phyloP scores from a whole-genome alignment of 2,797 vertebrate species.

The Crocidura indochinensis region DNA sequence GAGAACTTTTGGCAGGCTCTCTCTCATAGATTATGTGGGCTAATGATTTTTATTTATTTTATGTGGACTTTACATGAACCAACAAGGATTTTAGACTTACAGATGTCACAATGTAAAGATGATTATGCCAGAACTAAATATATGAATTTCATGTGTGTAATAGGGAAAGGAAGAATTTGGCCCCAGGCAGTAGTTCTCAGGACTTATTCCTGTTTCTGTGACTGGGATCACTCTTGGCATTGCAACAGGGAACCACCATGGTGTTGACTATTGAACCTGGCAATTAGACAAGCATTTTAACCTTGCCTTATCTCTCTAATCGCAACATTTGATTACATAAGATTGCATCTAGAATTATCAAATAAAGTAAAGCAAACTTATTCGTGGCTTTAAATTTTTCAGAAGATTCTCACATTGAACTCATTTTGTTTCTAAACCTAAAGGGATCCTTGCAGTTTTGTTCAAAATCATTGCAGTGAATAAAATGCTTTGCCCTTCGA shows the following conservation, averaged over 20 bases:
- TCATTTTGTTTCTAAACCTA: conserved; percentile 20
- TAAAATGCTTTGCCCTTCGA: conserved; percentile 79
- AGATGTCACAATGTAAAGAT: conserved; percentile 19
- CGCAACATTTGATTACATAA: conserved; percentile 28
- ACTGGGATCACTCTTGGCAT: too few species aligned
- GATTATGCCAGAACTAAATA: background rate
- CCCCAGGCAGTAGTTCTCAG: too few species aligned
- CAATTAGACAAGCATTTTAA: too few species aligned
- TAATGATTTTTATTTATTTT: conserved; percentile 34
- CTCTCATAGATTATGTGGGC: background rate
- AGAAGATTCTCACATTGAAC: background rate
- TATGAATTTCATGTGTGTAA: background rate
- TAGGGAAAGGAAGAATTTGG: too few species aligned
- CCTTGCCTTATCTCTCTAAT: too few species aligned
- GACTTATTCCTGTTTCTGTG: too few species aligned
- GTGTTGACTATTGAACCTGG: too few species aligned
- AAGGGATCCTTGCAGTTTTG: background rate
- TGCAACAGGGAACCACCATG: too few species aligned
- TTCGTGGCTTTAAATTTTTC: conserved; percentile 35
- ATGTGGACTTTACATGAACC: background rate
- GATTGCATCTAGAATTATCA: conserved; percentile 10
- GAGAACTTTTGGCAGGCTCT: background rate
- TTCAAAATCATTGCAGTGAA: conserved; percentile 36
- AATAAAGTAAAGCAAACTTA: conserved; percentile 56
- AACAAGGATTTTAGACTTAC: background rate